These are phyloP conservation scores for Pseudorectes ferrugineus DNA, from an alignment of 2,113 vertebrate species.

Conservation along the genomic window DNA sequence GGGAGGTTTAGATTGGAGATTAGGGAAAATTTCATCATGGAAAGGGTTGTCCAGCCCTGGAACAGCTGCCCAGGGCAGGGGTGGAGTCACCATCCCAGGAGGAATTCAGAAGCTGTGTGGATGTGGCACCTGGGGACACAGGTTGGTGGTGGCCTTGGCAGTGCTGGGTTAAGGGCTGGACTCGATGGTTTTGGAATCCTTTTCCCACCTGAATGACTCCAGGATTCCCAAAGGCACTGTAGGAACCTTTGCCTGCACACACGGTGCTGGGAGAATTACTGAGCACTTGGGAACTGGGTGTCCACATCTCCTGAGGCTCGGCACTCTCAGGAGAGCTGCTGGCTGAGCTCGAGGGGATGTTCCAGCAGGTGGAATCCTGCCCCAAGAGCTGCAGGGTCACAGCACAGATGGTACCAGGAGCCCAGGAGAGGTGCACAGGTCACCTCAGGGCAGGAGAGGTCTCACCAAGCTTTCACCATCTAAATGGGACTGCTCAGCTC, in stretches of 20 bases:
- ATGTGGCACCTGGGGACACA: not conserved
- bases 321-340: not conserved
- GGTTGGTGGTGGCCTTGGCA: not conserved
- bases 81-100: no score
- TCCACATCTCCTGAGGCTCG: not conserved
- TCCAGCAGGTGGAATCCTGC: not conserved
- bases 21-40: not conserved
- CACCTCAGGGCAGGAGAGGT: not conserved
- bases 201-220: not conserved
- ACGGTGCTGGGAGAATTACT: not conserved
- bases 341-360: not conserved
- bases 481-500: not conserved
- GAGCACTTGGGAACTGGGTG: not conserved
- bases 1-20: accelerated
- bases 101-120: not conserved
- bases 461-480: not conserved
- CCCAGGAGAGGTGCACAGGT: not conserved
- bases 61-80: not conserved
- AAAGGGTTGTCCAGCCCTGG: not conserved
- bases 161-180: not conserved
- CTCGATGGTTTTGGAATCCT: not conserved
- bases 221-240: not conserved
- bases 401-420: not conserved
- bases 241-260: not conserved
- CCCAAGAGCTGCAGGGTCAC: not conserved